These are phyloP conservation scores for Centropus unirufus DNA, from an alignment of 2,113 vertebrate genomes.

Conservation along the genomic window DNA sequence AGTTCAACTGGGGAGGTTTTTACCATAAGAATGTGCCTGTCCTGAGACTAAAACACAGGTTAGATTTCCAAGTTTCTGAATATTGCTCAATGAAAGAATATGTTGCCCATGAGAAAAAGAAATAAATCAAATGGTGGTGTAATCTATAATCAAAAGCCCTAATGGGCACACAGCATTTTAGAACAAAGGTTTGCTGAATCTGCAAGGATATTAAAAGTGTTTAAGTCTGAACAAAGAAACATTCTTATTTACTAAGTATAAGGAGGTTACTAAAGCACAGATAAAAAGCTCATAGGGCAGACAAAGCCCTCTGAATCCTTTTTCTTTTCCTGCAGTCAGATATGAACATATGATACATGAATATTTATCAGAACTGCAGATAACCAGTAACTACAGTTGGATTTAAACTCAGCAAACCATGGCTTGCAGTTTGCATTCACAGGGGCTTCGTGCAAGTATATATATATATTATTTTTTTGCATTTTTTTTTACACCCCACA, in stretches of 20 bases:
- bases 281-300: conserved; percentile 63
- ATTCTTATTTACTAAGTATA: conserved; percentile 26
- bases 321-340: conserved; percentile 56
- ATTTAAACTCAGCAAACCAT: conserved; percentile 66
- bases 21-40: conserved; percentile 81
- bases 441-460: background rate
- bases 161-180: conserved; percentile 73
- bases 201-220: conserved; percentile 68
- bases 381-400: conserved; percentile 53
- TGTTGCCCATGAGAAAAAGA: conserved; percentile 70
- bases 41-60: conserved; percentile 82
- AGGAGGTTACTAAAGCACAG: conserved; percentile 42
- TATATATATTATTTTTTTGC: background rate
- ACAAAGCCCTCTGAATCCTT: conserved; percentile 53
- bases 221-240: conserved; percentile 21
- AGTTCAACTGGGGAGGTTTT: conserved; percentile 75
- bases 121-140: conserved; percentile 70
- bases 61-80: conserved; percentile 82
- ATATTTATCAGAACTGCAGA: conserved; percentile 67
- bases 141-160: conserved; percentile 79
- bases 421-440: conserved; percentile 42
- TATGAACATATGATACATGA: conserved; percentile 65
- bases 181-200: conserved; percentile 79
- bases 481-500: background rate
- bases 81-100: conserved; percentile 80